Evolutionary conservation across 1,140 invertebrate genomes (phyloP), one percentile per base, ranked within the genome.

Genomic region (Aphaenogaster rudis): DNA sequence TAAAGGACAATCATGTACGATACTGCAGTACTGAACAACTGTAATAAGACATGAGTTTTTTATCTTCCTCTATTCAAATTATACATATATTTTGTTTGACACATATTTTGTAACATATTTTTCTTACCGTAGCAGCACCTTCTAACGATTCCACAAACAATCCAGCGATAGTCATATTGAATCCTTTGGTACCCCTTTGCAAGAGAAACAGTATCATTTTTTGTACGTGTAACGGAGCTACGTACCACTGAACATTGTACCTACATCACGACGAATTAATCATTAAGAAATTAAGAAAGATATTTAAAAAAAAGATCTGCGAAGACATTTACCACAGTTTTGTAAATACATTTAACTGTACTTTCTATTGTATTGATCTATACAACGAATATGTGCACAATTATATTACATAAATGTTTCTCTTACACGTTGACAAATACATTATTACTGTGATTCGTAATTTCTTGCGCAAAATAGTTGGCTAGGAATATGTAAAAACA

Each of bases 221-320:
- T 3, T 77, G 74, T 77, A 57, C 17, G 3, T 45, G 54, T 3
- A 77, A 45, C 1, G 74, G 39, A 28, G 74, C n/a, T 21, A 15
- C 0, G n/a, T 77, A 77, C 74, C 74, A 77, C 6, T 61, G 74
- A 61, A 77, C 7, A 13, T 17, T 33, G 7, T 77, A 77, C 57
- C 74, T 77, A 21, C 33, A 0, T 15, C 13, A 42, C 15, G 2
- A 66, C n/a, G 7, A 67, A 67, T 45, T 45, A 45, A 45, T 45
- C 7, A 45, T 45, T 2, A 45, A 45, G 42, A 2, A 7, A 45
- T 45, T 45, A 2, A 3, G 42, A 45, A 45, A 45, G 3, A 2
- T 45, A 45, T 45, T 45, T 21, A 21, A 21, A 21, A 21, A 21
- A 21, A 2, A n/a, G 42, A 45, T 45, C 7, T 45, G 7, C 7